These are phyloP conservation scores for Mesorhabditis spiculigera DNA, from an alignment of 2,888 invertebrate genomes.

Conservation along the genomic window DNA sequence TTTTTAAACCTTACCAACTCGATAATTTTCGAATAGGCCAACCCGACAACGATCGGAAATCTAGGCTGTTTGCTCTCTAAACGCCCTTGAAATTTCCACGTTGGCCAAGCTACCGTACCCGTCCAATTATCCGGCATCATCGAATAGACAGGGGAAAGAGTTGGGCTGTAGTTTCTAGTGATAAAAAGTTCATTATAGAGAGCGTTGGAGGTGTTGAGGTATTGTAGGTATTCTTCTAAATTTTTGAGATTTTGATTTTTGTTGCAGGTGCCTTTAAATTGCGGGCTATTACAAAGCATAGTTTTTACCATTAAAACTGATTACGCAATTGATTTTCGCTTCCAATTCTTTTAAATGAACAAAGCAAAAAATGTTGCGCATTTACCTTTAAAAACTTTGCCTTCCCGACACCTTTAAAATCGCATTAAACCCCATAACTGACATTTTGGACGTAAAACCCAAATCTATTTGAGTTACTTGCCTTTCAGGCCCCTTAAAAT, in stretches of 20 bases:
- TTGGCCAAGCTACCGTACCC: not conserved
- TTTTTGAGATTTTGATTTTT: not conserved
- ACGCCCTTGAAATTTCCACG: not conserved
- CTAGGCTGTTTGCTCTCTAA: not conserved
- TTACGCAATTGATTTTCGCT: no score
- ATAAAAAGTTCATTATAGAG: not conserved
- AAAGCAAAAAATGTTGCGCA: no score
- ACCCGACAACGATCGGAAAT: not conserved
- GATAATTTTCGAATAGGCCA: conserved; percentile 1
- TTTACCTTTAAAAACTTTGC: no score
- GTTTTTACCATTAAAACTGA: no score
- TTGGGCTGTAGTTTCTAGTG: not conserved
- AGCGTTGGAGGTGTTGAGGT: not conserved
- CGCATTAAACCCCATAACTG: no score
- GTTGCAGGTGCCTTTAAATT: no score
- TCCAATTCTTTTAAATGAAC: no score
- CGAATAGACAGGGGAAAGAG: not conserved
- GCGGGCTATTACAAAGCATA: no score
- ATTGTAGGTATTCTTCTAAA: not conserved
- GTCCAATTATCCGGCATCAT: not conserved
- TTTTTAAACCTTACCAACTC: not conserved
- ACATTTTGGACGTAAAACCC: no score
- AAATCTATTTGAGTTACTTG: no score
- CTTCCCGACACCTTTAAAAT: no score
- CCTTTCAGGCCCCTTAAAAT: no score